Base-by-base conservation (phyloP, 2,797 vertebrate genomes). In the Cossypha caffra region DNA sequence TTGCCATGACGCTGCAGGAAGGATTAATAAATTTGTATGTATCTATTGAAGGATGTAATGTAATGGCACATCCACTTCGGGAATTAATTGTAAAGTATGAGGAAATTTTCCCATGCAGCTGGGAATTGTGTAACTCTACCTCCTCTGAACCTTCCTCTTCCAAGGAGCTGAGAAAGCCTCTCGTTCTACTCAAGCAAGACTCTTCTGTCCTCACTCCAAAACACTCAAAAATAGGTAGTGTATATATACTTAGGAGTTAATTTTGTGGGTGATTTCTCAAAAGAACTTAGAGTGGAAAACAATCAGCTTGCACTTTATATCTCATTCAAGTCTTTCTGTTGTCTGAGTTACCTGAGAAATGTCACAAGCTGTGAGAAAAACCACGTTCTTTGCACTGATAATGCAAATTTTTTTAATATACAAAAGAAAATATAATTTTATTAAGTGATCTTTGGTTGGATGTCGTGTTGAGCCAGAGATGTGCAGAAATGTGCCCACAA, bases 391-490 rank as follows among this genome's bases (percentile, higher is more conserved):
- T 85, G 31, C 26, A 64, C 17, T 63, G 43, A 45, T 78, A 38
- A 72, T 79, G n/a, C 90, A 52, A 81, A 21, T 58, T 94, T 68
- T 96, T 76, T 80, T 26, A 78, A 61, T 90, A 72, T 78, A 61
- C 78, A 87, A 31, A 68, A 73, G 10, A 88, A 95, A 94, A 80
- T 63, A 86, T 76, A 2, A 3, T 79, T 58, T 88, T 90, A 10
- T 31, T 91, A 59, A 80, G 38, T 73, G 78, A 19, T 48, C 81
- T 95, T 95, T 92, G 57, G 92, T 93, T 91, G 68, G 28, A 90
- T 95, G 78, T 95, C 61, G 76, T 86, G 86, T 84, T 92, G 90
- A 92, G 81, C 31, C 86, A 95, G 92, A 88, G 71, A 90, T n/a
- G 76, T 50, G 54, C 37, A 84, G 69, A 93, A 72, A 86, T 96